phyloP scores from a whole-genome alignment of 2,113 vertebrate species.

The Pterocles burchelli region DNA sequence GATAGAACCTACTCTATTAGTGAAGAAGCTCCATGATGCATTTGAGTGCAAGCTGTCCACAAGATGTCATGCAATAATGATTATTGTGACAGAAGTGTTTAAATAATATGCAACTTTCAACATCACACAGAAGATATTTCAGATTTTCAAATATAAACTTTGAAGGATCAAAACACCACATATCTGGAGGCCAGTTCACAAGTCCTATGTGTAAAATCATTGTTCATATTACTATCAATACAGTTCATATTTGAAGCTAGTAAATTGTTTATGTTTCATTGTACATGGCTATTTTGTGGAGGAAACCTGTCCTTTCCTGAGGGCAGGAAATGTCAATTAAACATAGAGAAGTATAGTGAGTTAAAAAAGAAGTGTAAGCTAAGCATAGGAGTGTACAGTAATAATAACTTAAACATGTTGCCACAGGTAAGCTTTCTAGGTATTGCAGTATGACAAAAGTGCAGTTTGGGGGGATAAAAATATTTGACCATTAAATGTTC shows the following conservation, averaged over 20 bases:
- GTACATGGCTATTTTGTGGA: not conserved
- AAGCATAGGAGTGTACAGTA: not conserved
- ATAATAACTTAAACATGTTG: not conserved
- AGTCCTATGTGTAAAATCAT: not conserved
- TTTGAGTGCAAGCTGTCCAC: not conserved
- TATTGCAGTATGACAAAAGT: not conserved
- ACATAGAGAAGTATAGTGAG: not conserved
- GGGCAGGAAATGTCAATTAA: not conserved
- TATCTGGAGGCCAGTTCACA: not conserved
- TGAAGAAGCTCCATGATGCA: not conserved
- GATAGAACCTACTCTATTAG: not conserved
- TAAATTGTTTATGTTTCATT: not conserved
- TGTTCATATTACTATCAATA: not conserved
- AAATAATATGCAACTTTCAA: not conserved
- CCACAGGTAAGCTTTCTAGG: not conserved
- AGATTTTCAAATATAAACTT: not conserved
- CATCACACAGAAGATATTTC: not conserved
- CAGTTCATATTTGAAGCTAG: not conserved
- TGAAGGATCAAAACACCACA: not conserved
- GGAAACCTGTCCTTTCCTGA: not conserved
- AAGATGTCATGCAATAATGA: not conserved
- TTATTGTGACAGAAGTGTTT: not conserved
- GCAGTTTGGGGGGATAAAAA: accelerated
- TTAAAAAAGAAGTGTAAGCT: not conserved
- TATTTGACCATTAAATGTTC: not conserved